Evolutionary conservation across 1,140 invertebrate species (phyloP), one percentile per base, ranked within the genome.

Genomic region (Sarcophaga bullata): DNA sequence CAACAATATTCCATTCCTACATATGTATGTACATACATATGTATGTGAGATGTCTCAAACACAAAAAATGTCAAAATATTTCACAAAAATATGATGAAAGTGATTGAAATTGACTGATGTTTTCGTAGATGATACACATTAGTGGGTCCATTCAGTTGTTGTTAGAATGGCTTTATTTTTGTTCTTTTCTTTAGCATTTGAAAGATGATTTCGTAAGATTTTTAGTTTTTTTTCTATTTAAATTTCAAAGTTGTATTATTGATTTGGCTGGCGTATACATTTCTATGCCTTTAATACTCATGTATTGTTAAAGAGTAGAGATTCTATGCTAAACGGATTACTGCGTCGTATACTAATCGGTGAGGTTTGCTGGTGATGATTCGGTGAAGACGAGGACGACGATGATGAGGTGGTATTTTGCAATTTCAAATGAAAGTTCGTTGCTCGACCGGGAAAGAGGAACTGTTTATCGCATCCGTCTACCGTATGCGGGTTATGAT

Each of bases 241-340:
- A 72, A 68, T 8, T 13, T 7, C 10, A 72, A 11, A 54, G 9
- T 1, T 54, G 5, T 5, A 2, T 54, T 10, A 15, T 15, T 25
- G 3, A 9, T 72, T 9, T 37, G 25, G 25, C 1, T 37, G 25
- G 25, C 1, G 1, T 2, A 37, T 4, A 4, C 7, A 15, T 9
- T n/a, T 17, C 73, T 4, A 17, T 19, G 49, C 8, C 19, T 80
- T 81, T 48, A 83, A 80, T 15, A 84, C 88, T 93, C 92, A 94
- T 91, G 94, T 94, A 86, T 95, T 95, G 86, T 93, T 92, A 13
- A 92, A 93, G 86, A 96, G 92, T 83, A 96, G 90, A 73, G 95
- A 96, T 88, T 96, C 95, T 92, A 96, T 96, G 91, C 95, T 96
- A 91, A 96, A 96, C 25, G 95, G 95, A 91, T 96, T 90, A 90